Conservation (phyloP, 2,888 invertebrate genomes). For the Eudemis profundana region DNA sequence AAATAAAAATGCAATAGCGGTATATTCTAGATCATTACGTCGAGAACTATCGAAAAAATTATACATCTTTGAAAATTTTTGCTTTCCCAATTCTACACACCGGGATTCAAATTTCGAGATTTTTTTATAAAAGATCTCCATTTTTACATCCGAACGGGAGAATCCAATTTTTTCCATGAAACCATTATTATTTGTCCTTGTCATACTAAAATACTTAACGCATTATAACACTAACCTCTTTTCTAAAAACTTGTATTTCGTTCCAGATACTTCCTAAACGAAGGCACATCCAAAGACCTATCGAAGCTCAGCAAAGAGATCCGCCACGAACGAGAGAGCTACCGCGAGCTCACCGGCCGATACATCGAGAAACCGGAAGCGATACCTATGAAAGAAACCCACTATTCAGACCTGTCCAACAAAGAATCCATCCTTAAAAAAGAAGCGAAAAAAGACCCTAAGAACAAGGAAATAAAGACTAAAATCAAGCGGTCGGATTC, state of each 20-base stretch:
- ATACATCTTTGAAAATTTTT: too few species aligned
- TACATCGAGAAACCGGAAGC: constrained; percentile 77
- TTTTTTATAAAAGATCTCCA: too few species aligned
- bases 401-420: constrained; percentile 70
- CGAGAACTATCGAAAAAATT: too few species aligned
- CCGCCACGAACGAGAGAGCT: constrained; percentile 78
- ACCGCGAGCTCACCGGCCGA: constrained; percentile 77
- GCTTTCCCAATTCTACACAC: too few species aligned
- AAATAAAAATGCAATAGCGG: too few species aligned
- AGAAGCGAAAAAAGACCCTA: constrained; percentile 67
- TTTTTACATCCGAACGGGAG: too few species aligned
- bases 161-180: too few species aligned
- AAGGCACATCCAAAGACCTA: constrained; percentile 77
- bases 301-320: constrained; percentile 80
- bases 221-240: too few species aligned
- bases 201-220: too few species aligned
- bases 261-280: constrained; percentile 74
- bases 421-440: constrained; percentile 69
- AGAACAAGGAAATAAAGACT: constrained; percentile 74
- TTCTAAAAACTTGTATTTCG: constrained; percentile 4
- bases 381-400: constrained; percentile 68
- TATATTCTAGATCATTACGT: too few species aligned
- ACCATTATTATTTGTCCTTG: too few species aligned
- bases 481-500: constrained; percentile 79
- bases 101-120: too few species aligned